Conservation (phyloP, 2,888 invertebrate species). For the Hedya salicella region DNA sequence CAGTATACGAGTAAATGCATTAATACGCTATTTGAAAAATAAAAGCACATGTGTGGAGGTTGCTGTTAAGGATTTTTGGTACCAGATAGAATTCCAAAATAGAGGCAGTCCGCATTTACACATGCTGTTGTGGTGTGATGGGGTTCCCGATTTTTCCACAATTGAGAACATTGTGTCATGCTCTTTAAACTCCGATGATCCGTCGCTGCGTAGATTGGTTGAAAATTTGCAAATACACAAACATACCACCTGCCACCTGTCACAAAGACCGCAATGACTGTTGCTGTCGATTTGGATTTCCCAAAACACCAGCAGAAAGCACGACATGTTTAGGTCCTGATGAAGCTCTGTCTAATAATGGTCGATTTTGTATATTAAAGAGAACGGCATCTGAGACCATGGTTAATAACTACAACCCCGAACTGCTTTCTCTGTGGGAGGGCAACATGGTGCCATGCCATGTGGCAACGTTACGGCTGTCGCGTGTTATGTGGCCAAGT, state of each 20-base stretch:
- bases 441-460: conserved; percentile 61
- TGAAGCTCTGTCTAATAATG: conserved; percentile 53
- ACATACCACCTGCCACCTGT: not conserved
- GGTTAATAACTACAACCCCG: conserved; percentile 57
- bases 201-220: not conserved
- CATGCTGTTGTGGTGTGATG: not conserved
- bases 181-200: not conserved
- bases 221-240: not conserved
- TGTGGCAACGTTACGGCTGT: conserved; percentile 56
- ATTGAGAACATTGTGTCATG: not conserved
- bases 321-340: conserved; percentile 52
- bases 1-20: conserved; percentile 50
- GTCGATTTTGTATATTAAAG: conserved; percentile 54
- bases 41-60: conserved; percentile 43
- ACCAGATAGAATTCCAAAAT: conserved; percentile 58
- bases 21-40: conserved; percentile 47
- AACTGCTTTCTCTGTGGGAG: conserved; percentile 49
- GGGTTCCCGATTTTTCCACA: not conserved
- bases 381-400: conserved; percentile 49
- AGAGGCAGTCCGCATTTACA: not conserved
- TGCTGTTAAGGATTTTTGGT: conserved; percentile 50
- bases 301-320: not conserved
- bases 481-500: conserved; percentile 56
- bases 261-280: not conserved
- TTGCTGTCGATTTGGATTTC: not conserved